These are phyloP conservation scores for Ophion costatus DNA, from an alignment of 2,888 invertebrate species.

Conservation along the genomic window DNA sequence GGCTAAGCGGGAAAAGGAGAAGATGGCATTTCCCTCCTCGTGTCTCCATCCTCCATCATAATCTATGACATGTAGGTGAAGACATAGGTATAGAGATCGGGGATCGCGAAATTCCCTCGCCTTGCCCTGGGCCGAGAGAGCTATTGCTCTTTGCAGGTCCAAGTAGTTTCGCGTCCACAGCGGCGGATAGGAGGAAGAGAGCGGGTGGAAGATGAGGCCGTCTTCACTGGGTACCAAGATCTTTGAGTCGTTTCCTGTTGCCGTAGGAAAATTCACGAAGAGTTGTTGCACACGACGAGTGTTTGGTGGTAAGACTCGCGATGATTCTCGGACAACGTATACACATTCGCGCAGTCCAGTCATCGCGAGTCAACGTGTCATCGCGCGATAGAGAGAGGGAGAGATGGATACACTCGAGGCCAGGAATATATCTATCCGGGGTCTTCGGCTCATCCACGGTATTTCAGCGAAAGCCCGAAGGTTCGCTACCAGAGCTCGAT, in stretches of 20 bases:
- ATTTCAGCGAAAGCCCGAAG: constrained; percentile 53
- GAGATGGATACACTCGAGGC: constrained; percentile 12
- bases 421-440: constrained; percentile 45
- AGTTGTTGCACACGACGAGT: constrained; percentile 12
- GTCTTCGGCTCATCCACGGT: constrained; percentile 22
- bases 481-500: constrained; percentile 9
- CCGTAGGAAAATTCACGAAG: constrained; percentile 49
- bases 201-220: constrained; percentile 41
- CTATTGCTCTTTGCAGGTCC: constrained; percentile 32
- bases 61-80: constrained; percentile 15
- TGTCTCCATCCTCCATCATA: constrained; percentile 20
- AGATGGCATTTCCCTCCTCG: constrained; percentile 26
- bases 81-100: not conserved
- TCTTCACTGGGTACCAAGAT: constrained; percentile 36
- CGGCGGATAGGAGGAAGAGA: constrained; percentile 4
- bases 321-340: constrained; percentile 48
- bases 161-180: constrained; percentile 32
- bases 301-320: constrained; percentile 25
- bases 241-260: constrained; percentile 56
- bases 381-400: constrained; percentile 12
- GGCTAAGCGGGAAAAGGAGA: constrained; percentile 21
- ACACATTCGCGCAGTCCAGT: constrained; percentile 32
- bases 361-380: constrained; percentile 42
- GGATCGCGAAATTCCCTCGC: constrained; percentile 39
- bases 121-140: constrained; percentile 45